Conservation (phyloP, 2,797 vertebrate species). For the Malacoraja senta region DNA sequence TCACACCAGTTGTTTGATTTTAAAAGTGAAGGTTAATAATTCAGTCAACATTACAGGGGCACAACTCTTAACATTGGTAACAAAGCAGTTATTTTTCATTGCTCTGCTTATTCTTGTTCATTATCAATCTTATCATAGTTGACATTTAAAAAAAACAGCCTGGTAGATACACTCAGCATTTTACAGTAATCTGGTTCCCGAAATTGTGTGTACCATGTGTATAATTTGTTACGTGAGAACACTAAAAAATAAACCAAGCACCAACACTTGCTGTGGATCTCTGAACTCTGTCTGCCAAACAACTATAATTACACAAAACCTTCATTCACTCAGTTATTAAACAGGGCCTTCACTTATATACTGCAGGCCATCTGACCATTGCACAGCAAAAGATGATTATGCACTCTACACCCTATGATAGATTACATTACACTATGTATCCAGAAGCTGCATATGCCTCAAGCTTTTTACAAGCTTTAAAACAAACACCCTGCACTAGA, state of each 20-base stretch:
- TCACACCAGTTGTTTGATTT: background rate
- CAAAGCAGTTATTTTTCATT: background rate
- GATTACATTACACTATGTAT: slow-evolving; percentile 28
- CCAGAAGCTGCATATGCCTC: background rate
- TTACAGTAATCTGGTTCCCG: background rate
- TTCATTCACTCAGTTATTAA: slow-evolving; percentile 38
- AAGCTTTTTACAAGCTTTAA: background rate
- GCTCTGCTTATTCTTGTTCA: background rate
- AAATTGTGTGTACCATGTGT: background rate
- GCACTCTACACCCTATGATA: slow-evolving; percentile 19
- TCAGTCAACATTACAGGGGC: background rate
- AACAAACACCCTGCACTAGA: background rate
- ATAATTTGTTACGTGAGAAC: background rate
- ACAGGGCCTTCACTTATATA: slow-evolving; percentile 13
- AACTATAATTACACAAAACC: slow-evolving; percentile 37
- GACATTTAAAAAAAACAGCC: background rate
- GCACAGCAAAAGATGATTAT: slow-evolving; percentile 32
- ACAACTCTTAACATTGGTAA: no score
- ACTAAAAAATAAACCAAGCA: background rate
- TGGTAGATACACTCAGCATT: background rate
- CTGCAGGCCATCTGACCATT: slow-evolving; percentile 12
- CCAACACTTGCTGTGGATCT: background rate
- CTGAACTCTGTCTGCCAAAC: slow-evolving; percentile 26
- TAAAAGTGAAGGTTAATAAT: background rate
- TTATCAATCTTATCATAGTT: background rate